These are phyloP conservation scores for Erebia ligea DNA, from an alignment of 2,888 invertebrate species.

Conservation along the genomic window DNA sequence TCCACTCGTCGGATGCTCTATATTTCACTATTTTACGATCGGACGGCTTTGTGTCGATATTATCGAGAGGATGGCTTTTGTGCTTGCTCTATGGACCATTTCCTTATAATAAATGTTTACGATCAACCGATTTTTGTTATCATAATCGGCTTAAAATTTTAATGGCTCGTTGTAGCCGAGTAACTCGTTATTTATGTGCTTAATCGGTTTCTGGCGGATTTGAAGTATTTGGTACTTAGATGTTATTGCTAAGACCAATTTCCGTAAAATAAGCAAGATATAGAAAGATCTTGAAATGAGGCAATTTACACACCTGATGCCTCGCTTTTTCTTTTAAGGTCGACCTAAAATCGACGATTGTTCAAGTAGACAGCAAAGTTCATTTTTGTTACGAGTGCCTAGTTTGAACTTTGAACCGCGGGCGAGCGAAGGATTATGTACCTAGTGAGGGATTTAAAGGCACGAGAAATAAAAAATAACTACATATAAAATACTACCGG, in stretches of 20 bases:
- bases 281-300: not conserved
- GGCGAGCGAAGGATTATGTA: too few species aligned
- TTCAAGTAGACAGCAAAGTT: too few species aligned
- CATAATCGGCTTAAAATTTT: slow-evolving; percentile 15
- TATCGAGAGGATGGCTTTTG: slow-evolving; percentile 7
- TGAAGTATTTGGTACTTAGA: not conserved
- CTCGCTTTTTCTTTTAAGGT: too few species aligned
- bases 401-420: too few species aligned
- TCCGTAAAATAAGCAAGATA: not conserved
- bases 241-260: not conserved
- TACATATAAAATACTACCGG: too few species aligned
- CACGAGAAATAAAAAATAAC: too few species aligned
- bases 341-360: too few species aligned
- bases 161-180: not conserved
- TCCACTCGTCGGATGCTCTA: slow-evolving; percentile 26
- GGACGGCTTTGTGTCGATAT: slow-evolving; percentile 10
- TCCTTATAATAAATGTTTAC: slow-evolving; percentile 19
- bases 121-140: slow-evolving; percentile 18
- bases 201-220: not conserved
- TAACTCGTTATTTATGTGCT: slow-evolving; percentile 1
- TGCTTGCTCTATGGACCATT: slow-evolving; percentile 6
- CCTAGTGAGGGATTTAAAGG: too few species aligned
- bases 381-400: too few species aligned
- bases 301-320: too few species aligned
- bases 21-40: slow-evolving; percentile 30